These are phyloP conservation scores for Theocolax elegans DNA, from an alignment of 1,140 invertebrate genomes.

Conservation along the genomic window DNA sequence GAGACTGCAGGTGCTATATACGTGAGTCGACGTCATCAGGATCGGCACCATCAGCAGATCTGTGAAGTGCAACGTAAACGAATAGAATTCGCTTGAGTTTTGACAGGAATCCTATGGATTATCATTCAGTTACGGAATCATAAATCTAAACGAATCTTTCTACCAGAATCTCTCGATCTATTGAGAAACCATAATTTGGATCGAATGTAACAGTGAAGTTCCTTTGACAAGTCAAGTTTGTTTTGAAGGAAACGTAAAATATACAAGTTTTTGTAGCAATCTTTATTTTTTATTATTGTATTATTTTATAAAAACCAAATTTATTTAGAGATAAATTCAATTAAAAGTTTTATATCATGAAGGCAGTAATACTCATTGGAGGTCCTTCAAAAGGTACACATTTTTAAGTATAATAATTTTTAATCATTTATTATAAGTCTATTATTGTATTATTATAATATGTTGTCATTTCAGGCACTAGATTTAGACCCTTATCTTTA, in stretches of 20 bases:
- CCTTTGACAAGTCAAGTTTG: not conserved
- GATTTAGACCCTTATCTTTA: conserved; percentile 95
- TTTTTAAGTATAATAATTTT: not conserved
- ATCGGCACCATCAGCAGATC: not conserved
- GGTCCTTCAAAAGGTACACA: conserved; percentile 79
- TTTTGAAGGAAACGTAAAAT: not conserved
- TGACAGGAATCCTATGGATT: not conserved
- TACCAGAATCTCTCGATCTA: not conserved
- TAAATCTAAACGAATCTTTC: not conserved
- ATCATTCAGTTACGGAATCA: not conserved
- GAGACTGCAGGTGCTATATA: conserved; percentile 3
- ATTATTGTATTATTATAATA: not conserved
- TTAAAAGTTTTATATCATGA: conserved; percentile 70
- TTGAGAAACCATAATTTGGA: not conserved
- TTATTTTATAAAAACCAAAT: not conserved
- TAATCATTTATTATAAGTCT: not conserved
- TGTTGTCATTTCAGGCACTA: conserved; percentile 78
- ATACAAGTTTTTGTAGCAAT: not conserved
- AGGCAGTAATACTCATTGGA: conserved; percentile 81
- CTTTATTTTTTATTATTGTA: conserved; percentile 5
- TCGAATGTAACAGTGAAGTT: not conserved
- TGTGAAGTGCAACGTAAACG: not conserved
- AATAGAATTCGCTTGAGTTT: not conserved
- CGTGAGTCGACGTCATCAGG: conserved; percentile 31
- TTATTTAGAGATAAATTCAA: conserved; percentile 10